Conservation (phyloP, 2,888 invertebrate genomes). For the Leptogaster cylindrica region DNA sequence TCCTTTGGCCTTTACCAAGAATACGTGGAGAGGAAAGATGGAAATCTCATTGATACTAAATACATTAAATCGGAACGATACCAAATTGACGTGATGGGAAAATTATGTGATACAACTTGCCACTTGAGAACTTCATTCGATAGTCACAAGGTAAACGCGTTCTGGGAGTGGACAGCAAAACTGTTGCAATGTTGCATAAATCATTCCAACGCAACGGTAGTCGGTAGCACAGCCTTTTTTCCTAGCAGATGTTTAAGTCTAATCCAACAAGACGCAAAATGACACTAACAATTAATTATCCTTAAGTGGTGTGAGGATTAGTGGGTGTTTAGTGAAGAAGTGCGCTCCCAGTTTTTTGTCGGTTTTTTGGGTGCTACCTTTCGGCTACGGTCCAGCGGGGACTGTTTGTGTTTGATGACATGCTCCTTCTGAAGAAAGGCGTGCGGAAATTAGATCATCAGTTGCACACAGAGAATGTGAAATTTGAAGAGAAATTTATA, state of each 20-base stretch:
- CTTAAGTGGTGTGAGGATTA: too few relatives aligned
- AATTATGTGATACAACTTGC: slow-evolving; percentile 72
- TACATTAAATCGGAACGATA: slow-evolving; percentile 76
- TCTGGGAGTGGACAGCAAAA: slow-evolving; percentile 68
- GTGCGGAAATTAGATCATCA: neutral
- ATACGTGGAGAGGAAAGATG: slow-evolving; percentile 67
- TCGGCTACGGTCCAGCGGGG: too few relatives aligned
- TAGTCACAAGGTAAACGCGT: slow-evolving; percentile 76
- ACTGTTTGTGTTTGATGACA: slow-evolving; percentile 1
- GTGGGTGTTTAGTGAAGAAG: too few relatives aligned
- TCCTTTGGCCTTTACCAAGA: slow-evolving; percentile 68
- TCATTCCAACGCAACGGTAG: too few relatives aligned
- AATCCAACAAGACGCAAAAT: too few relatives aligned
- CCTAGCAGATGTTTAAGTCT: too few relatives aligned
- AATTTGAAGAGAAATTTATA: too few relatives aligned
- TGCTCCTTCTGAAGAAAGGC: neutral
- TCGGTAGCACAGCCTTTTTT: too few relatives aligned
- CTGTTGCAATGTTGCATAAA: slow-evolving; percentile 3
- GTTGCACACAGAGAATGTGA: too few relatives aligned
- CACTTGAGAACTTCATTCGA: slow-evolving; percentile 83
- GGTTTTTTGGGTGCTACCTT: too few relatives aligned
- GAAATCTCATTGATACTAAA: slow-evolving; percentile 68
- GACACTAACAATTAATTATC: too few relatives aligned
- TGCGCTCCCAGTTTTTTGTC: too few relatives aligned
- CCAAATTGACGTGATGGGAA: slow-evolving; percentile 81